Conservation (phyloP, 2,888 invertebrate species). For the Toxonevra muliebris region DNA sequence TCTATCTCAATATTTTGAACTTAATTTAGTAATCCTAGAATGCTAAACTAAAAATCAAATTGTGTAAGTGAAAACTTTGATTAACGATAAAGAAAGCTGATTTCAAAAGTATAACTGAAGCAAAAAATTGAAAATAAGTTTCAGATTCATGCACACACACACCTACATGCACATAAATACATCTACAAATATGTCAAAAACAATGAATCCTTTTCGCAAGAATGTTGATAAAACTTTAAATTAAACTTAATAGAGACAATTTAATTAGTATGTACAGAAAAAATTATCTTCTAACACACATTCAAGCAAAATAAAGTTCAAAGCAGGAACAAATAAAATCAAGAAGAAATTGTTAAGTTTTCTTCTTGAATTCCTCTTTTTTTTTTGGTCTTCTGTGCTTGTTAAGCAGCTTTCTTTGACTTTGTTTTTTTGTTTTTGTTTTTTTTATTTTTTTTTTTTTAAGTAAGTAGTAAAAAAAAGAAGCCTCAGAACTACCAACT, state of each 20-base stretch:
- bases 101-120: too few species aligned
- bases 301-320: too few species aligned
- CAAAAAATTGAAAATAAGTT: too few species aligned
- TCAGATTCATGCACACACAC: constrained; percentile 26
- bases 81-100: too few species aligned
- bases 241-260: constrained; percentile 28
- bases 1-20: too few species aligned
- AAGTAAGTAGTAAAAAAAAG: neutral
- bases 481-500: too few species aligned
- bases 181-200: constrained; percentile 28
- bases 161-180: constrained; percentile 23
- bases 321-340: neutral
- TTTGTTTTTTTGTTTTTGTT: neutral
- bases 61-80: too few species aligned
- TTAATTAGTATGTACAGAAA: constrained; percentile 14
- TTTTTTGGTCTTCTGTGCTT: neutral
- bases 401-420: neutral
- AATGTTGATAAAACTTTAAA: constrained; percentile 30
- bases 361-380: neutral
- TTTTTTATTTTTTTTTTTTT: neutral
- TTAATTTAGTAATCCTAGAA: too few species aligned
- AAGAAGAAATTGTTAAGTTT: neutral
- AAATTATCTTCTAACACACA: neutral
- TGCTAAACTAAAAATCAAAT: too few species aligned
- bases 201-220: constrained; percentile 21